Evolutionary conservation across 2,113 vertebrate species (phyloP).

Genomic region (Chaetops frenatus): DNA sequence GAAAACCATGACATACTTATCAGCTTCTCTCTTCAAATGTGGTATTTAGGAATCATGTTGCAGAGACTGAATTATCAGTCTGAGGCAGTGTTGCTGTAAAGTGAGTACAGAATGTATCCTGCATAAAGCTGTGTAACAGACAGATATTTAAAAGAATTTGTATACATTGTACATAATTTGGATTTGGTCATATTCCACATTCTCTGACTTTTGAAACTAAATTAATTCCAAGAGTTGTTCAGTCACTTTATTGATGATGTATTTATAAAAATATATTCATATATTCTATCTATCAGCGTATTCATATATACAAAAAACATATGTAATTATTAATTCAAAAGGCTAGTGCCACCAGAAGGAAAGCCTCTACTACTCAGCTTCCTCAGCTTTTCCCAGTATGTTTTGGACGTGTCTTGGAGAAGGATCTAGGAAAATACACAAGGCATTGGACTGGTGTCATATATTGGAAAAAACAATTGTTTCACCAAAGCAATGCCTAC

Average conservation of each 20-base stretch:
- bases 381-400: neutral
- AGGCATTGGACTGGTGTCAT: neutral
- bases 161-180: neutral
- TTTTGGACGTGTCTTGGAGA: too few relatives aligned
- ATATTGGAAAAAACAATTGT: neutral
- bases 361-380: neutral
- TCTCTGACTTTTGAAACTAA: neutral
- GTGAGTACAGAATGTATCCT: neutral
- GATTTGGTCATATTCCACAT: neutral
- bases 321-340: neutral
- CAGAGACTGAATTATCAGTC: conserved; percentile 19
- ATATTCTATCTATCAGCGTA: neutral
- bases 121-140: neutral
- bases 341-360: neutral
- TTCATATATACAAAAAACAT: neutral
- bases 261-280: neutral
- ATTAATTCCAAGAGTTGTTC: neutral
- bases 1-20: neutral
- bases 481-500: neutral
- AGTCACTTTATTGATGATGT: neutral
- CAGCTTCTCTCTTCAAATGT: neutral
- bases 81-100: neutral
- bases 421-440: neutral
- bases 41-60: neutral
- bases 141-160: neutral